phyloP scores from a whole-genome alignment of 2,113 vertebrate species.

The Zeus faber region DNA sequence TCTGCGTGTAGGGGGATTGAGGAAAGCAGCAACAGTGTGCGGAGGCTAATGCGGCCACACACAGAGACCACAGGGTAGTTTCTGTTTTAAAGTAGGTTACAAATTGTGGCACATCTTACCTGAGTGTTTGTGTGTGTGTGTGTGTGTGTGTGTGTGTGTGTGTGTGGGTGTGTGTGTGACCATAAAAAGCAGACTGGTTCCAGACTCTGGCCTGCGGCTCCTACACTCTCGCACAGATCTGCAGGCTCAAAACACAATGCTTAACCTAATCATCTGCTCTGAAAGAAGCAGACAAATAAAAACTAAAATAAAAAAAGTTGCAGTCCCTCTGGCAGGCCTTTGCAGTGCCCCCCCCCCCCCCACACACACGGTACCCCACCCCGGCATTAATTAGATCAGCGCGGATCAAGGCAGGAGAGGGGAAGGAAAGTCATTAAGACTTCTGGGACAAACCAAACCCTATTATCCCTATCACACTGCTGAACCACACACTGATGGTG shows the following conservation, averaged over 20 bases:
- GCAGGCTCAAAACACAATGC: too few relatives aligned
- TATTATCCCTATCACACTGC: conserved; percentile 67
- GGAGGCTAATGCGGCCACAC: conserved; percentile 6
- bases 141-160: too few relatives aligned
- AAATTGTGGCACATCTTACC: conserved; percentile 34
- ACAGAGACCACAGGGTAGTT: conserved; percentile 12
- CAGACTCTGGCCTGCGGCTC: too few relatives aligned
- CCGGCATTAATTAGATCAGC: conserved; percentile 64
- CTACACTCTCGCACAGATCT: too few relatives aligned
- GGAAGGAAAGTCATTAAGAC: conserved; percentile 69
- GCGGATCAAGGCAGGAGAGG: conserved; percentile 57
- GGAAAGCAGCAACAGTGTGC: conserved; percentile 29
- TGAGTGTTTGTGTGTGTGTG: conserved; percentile 23
- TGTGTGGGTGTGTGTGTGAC: too few relatives aligned
- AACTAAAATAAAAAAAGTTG: neutral
- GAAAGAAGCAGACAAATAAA: neutral
- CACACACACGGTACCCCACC: conserved; percentile 44
- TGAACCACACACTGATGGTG: conserved; percentile 63
- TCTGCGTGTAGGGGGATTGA: conserved; percentile 13
- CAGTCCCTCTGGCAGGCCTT: too few relatives aligned
- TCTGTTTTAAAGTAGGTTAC: conserved; percentile 15
- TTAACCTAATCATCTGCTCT: neutral
- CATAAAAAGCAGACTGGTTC: too few relatives aligned
- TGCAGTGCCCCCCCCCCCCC: too few relatives aligned
- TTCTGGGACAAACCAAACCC: conserved; percentile 65